A percentile compares a stretch with the other conserved stretches of the same genome.
phyloP scores from a whole-genome alignment of 2,888 invertebrate species.

The Zaprionus lineosus region DNA sequence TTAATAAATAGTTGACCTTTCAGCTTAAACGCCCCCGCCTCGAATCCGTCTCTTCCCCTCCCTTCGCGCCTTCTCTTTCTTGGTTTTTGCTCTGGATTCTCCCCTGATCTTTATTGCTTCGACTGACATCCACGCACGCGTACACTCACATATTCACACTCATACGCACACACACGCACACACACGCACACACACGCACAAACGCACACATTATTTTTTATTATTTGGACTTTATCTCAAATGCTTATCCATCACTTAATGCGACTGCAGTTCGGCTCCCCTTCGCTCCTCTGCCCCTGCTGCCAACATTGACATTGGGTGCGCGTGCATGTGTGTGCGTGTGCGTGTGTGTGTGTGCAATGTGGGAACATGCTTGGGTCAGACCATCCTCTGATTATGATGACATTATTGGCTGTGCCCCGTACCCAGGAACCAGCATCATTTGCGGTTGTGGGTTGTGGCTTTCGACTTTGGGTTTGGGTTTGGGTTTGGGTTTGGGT shows the following conservation, averaged over 20 bases:
- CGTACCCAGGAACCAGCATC: slow-evolving; percentile 54
- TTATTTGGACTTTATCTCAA: slow-evolving; percentile 72
- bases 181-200: slow-evolving; percentile 50
- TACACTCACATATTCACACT: no score
- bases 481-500: slow-evolving; percentile 11
- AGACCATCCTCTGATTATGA: slow-evolving; percentile 56
- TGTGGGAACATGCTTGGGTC: slow-evolving; percentile 57
- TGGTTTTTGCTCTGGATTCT: no score
- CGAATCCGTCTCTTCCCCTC: not conserved
- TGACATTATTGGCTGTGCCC: slow-evolving; percentile 64
- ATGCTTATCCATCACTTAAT: slow-evolving; percentile 66
- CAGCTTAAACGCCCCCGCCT: not conserved
- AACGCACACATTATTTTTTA: slow-evolving; percentile 63
- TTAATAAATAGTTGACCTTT: slow-evolving; percentile 62
- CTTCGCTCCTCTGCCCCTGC: not conserved
- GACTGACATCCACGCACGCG: slow-evolving; percentile 44
- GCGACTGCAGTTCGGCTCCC: slow-evolving; percentile 2
- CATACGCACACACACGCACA: no score
- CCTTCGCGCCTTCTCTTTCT: not conserved
- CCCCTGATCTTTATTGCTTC: slow-evolving; percentile 3
- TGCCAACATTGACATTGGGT: no score
- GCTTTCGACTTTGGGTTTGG: slow-evolving; percentile 22
- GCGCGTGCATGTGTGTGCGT: no score
- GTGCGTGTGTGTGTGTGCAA: no score
- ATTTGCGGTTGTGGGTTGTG: slow-evolving; percentile 55